phyloP scores from a whole-genome alignment of 2,113 vertebrate genomes.

The Ursus arctos region DNA sequence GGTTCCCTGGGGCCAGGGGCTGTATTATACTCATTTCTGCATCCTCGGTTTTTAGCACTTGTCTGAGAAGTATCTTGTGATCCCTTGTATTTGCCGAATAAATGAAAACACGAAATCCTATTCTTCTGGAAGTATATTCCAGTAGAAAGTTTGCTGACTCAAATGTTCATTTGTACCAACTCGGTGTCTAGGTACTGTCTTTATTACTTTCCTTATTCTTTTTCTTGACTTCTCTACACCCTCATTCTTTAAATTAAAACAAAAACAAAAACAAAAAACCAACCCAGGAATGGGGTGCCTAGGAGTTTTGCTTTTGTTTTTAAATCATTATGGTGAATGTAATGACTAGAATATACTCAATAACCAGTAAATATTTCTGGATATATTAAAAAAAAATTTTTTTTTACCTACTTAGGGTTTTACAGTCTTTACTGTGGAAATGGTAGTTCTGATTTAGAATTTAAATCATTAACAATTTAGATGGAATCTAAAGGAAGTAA shows the following conservation, averaged over 20 bases:
- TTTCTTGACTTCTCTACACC: not conserved
- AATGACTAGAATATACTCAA: not conserved
- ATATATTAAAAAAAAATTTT: not conserved
- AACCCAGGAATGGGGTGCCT: not conserved
- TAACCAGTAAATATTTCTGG: not conserved
- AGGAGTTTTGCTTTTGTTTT: conserved; percentile 12
- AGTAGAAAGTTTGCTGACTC: not conserved
- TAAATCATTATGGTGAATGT: not conserved
- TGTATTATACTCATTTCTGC: not conserved
- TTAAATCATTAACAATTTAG: conserved; percentile 3
- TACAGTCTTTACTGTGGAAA: not conserved
- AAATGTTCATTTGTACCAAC: not conserved
- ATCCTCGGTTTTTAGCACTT: not conserved
- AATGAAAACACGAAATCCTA: not conserved
- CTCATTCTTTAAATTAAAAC: not conserved
- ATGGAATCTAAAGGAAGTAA: not conserved
- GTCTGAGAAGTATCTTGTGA: not conserved
- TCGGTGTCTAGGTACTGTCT: not conserved
- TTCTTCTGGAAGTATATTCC: not conserved
- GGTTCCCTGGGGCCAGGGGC: not conserved
- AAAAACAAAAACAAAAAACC: not conserved
- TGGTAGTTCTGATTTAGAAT: not conserved
- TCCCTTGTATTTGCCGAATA: not conserved
- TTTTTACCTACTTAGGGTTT: not conserved
- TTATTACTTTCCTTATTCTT: not conserved